Evolutionary conservation across 2,113 vertebrate species (phyloP).

Genomic region (Heterotis niloticus): DNA sequence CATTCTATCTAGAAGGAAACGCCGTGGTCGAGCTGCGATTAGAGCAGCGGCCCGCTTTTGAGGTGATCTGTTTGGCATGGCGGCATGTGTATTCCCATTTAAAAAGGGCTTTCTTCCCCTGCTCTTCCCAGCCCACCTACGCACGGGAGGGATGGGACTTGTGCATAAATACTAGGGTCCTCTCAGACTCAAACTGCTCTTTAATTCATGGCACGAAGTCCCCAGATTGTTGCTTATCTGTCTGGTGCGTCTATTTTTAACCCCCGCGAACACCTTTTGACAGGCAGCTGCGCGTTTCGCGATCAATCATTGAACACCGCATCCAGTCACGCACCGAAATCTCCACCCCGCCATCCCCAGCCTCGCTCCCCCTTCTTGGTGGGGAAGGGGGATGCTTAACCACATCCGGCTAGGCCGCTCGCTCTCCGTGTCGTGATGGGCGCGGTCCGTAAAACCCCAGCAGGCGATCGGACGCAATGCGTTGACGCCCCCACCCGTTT

Average conservation of each 20-base stretch:
- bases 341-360: neutral
- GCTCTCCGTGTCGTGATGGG: neutral
- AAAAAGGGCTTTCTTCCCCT: conserved; percentile 30
- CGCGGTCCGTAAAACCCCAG: neutral
- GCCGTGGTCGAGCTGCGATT: conserved; percentile 20
- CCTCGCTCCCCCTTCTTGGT: neutral
- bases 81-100: conserved; percentile 29
- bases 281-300: conserved; percentile 29
- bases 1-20: conserved; percentile 19
- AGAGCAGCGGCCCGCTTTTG: conserved; percentile 18
- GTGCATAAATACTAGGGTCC: conserved; percentile 33
- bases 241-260: conserved; percentile 36
- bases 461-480: too few relatives aligned
- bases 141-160: conserved; percentile 20
- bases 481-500: too few relatives aligned
- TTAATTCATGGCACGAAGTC: conserved; percentile 32
- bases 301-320: conserved; percentile 39
- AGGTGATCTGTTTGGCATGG: conserved; percentile 9
- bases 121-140: conserved; percentile 17
- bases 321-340: neutral
- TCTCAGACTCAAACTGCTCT: conserved; percentile 28
- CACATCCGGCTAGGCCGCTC: neutral
- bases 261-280: conserved; percentile 33
- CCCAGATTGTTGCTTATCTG: conserved; percentile 21
- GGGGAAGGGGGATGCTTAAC: neutral